Evolutionary conservation across 2,888 invertebrate genomes (phyloP).

Genomic region (Sabatieria punctata): DNA sequence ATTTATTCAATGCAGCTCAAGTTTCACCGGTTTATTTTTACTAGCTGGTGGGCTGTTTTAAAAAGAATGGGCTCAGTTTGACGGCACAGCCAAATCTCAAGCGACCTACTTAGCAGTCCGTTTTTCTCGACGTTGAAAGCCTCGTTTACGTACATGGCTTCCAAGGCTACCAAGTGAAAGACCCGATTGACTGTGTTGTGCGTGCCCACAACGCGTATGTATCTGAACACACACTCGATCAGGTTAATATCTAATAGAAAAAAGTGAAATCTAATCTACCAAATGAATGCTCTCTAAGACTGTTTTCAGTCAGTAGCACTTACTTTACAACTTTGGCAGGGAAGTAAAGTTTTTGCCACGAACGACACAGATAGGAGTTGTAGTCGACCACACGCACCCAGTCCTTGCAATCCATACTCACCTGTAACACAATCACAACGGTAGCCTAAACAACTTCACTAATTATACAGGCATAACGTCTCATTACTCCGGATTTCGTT

Average conservation of each 20-base stretch:
- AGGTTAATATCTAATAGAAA: too few species aligned
- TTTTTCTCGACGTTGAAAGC: slow-evolving; percentile 50
- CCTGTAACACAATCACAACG: slow-evolving; percentile 12
- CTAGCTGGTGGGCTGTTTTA: too few species aligned
- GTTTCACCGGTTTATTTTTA: too few species aligned
- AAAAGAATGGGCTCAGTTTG: slow-evolving; percentile 1
- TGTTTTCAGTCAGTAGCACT: too few species aligned
- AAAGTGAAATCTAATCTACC: too few species aligned
- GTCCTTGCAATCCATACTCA: slow-evolving; percentile 65
- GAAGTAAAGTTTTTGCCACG: slow-evolving; percentile 90
- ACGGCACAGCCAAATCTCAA: neutral
- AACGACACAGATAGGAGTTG: slow-evolving; percentile 74
- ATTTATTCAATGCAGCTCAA: too few species aligned
- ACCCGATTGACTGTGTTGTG: slow-evolving; percentile 84
- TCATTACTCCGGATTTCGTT: too few species aligned
- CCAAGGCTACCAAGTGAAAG: slow-evolving; percentile 80
- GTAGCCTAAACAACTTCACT: too few species aligned
- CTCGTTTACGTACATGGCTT: slow-evolving; percentile 64
- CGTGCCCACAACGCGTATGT: slow-evolving; percentile 51
- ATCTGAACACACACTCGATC: too few species aligned
- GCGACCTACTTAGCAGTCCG: slow-evolving; percentile 45
- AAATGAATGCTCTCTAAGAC: too few species aligned
- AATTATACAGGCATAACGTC: too few species aligned
- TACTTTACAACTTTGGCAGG: slow-evolving; percentile 62
- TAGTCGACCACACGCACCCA: slow-evolving; percentile 88